Evolutionary conservation across 92 coral and sea anemone species (phyloP).

Genomic region (Meandrina meandrites): DNA sequence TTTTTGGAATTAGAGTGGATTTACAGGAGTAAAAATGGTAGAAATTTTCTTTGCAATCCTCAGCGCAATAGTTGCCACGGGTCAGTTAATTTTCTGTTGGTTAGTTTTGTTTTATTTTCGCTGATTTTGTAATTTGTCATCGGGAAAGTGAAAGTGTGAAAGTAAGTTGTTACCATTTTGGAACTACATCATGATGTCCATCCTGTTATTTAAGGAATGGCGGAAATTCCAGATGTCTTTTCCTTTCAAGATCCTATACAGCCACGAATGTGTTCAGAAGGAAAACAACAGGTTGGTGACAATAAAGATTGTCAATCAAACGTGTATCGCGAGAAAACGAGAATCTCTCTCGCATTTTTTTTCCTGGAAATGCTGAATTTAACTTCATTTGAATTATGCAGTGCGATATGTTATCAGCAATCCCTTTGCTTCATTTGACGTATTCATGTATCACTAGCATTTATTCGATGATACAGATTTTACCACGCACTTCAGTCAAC

Average conservation of each 20-base stretch:
- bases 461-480: conserved; percentile 52
- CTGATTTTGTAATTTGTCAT: background rate
- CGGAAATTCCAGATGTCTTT: conserved; percentile 27
- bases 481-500: conserved; percentile 72
- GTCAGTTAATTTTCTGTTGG: conserved; percentile 3
- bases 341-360: background rate
- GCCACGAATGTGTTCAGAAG: conserved; percentile 40
- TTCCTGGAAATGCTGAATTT: background rate
- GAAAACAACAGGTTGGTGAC: conserved; percentile 49
- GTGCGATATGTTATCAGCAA: background rate
- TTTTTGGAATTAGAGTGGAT: background rate
- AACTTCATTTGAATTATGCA: background rate
- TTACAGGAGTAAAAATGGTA: background rate
- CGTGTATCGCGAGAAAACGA: background rate
- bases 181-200: background rate
- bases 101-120: background rate
- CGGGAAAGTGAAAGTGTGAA: background rate
- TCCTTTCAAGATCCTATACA: conserved; percentile 26
- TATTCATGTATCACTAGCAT: background rate
- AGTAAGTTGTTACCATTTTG: background rate
- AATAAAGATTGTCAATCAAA: background rate
- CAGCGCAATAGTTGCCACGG: background rate
- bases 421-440: background rate
- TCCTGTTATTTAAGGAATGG: conserved; percentile 7
- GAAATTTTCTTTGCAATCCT: conserved; percentile 1